Evolutionary conservation across 2,797 vertebrate species (phyloP), one percentile per base, ranked within the genome.

Genomic region (Pelobates cultripes): DNA sequence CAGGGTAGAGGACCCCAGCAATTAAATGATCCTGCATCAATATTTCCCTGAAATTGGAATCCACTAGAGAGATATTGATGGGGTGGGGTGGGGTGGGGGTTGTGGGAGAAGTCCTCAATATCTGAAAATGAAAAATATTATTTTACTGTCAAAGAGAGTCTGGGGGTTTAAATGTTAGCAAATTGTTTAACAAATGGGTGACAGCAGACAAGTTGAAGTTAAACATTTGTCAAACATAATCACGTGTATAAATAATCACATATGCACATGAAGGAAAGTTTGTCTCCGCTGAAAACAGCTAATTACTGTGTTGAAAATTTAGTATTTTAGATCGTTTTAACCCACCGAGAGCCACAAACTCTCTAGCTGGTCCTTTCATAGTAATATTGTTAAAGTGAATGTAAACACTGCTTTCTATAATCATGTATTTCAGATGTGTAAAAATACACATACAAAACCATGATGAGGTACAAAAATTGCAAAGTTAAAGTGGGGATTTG

Each of bases 111-210:
- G 61, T 57, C 47, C 67, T 17, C 60, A 68, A 84, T 79, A 79
- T 84, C 77, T 57, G 47, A 79, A 79, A 79, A 84, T 75, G 77
- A 67, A 84, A 84, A 84, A 84, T 83, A 84, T 84, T 84, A 75
- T 84, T 79, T 64, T 73, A 66, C 77, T 70, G 77, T 75, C 73
- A 71, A 75, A 75, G 57, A 43, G 53, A 66, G 82, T 84, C 82
- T 79, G 45, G 67, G 45, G 40, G 57, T 75, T 75, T 75, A 71
- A 79, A 75, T 79, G 72, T 84, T 84, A 76, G 77, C 64, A 79
- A 79, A 71, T 70, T 76, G 55, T 84, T 71, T 75, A 84, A 84
- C 45, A 83, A 79, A 55, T 44, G 61, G 69, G 40, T 75, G 73
- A 79, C 60, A 79, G 73, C 77, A 61, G 72, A 79, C 77, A 79